Evolutionary conservation across 2,888 invertebrate genomes (phyloP), one percentile per base, ranked within the genome.

Genomic region (Hirtodrosophila histrioides): DNA sequence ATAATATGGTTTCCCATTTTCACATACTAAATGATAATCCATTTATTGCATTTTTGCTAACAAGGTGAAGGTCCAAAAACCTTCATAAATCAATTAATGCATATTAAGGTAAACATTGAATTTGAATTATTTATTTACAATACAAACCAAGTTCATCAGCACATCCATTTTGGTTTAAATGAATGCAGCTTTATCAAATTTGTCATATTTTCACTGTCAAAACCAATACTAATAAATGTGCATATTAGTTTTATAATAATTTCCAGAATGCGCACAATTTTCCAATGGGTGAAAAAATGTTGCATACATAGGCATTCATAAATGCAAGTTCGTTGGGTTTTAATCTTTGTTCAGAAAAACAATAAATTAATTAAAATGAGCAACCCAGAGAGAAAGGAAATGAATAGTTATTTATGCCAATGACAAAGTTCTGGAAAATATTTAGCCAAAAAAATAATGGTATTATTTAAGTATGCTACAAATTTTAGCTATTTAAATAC

Each of bases 291-390:
- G 24, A 40, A 33, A 12, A 45, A 50, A 50, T 50, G 50, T 44
- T 4, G n/a, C 0, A 41, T 36, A 17, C 27, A 7, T n/a, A 36
- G n/a, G n/a, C n/a, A 27, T 27, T 0, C 27, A 5, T 27, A 2
- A 27, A 27, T 27, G 40, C 17, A 17, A 17, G 17, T 17, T 10
- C 41, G 48, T 46, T 56, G 45, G 48, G 11, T 45, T 56, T 68
- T 36, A 8, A 12, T 54, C 44, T 70, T 62, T 50, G 55, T 60
- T 46, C 0, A 12, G 6, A 35, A 39, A 45, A 56, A 36, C 17
- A 51, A 51, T 46, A 72, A 63, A 75, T 81, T 69, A 78, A 84
- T 84, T 80, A 69, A 80, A 84, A 63, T 60, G 40, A 41, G 44
- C 45, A 48, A 44, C 41, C 57, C 23, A 9, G 10, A 27, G 24